These are phyloP conservation scores for Notodonta dromedarius DNA, from an alignment of 2,888 invertebrate species.

Conservation along the genomic window DNA sequence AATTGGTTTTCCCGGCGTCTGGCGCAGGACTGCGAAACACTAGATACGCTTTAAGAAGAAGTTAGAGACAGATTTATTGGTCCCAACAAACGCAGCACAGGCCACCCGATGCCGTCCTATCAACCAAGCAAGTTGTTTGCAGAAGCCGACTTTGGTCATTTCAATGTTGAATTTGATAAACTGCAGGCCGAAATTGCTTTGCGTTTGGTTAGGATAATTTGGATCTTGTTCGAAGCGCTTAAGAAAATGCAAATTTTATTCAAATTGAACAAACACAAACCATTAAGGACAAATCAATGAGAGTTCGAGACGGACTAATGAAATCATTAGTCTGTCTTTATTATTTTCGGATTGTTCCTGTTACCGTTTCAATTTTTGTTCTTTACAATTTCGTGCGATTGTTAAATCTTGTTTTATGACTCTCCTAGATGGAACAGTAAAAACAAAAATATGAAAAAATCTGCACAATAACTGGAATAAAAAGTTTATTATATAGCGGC, in stretches of 20 bases:
- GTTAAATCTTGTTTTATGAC: neutral
- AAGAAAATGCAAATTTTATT: constrained; percentile 22
- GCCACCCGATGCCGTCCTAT: constrained; percentile 59
- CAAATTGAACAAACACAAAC: constrained; percentile 9
- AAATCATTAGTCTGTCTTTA: constrained; percentile 11
- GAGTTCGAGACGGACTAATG: neutral
- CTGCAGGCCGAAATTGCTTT: constrained; percentile 66
- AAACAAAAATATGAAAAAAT: neutral
- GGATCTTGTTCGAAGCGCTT: constrained; percentile 36
- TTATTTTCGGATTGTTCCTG: constrained; percentile 3
- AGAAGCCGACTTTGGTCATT: constrained; percentile 75
- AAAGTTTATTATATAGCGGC: constrained; percentile 3
- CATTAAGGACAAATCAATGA: constrained; percentile 8
- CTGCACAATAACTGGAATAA: constrained; percentile 1
- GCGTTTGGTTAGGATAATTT: constrained; percentile 42
- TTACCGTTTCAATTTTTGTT: neutral
- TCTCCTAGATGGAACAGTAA: neutral
- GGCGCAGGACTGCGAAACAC: constrained; percentile 65
- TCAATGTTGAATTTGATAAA: constrained; percentile 79
- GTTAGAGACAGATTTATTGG: constrained; percentile 81
- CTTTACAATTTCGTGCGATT: neutral
- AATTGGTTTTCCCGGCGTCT: constrained; percentile 77
- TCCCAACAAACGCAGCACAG: constrained; percentile 68
- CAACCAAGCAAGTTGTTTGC: constrained; percentile 74
- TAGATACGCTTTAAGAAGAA: constrained; percentile 76